phyloP scores from a whole-genome alignment of 1,140 invertebrate genomes.

The Diuraphis noxia region DNA sequence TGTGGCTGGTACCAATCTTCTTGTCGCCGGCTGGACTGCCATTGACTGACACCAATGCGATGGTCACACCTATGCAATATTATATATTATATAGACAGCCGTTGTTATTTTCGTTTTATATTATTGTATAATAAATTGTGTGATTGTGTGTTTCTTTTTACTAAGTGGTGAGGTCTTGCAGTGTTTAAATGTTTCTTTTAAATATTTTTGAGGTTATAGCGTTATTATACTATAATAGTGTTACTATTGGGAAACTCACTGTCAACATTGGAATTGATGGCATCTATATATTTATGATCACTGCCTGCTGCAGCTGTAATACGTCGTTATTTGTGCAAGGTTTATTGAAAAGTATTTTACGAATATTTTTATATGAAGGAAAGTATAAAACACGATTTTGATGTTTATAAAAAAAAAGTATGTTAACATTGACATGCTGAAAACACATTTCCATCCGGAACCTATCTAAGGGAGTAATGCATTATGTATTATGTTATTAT shows the following conservation, averaged over 20 bases:
- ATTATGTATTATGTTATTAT: neutral
- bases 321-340: too few species aligned
- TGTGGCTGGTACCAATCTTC: constrained; percentile 18
- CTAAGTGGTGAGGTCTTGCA: too few species aligned
- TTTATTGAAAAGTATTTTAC: too few species aligned
- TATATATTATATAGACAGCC: neutral
- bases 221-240: too few species aligned
- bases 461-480: neutral
- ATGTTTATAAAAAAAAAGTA: neutral
- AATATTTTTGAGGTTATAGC: neutral
- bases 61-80: neutral
- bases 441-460: neutral
- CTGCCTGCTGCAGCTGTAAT: too few species aligned
- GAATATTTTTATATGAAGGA: neutral
- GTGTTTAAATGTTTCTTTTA: neutral
- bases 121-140: neutral
- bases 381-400: neutral
- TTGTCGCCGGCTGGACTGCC: constrained; percentile 30
- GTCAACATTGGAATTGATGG: neutral
- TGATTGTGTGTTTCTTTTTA: neutral
- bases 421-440: too few species aligned
- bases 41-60: neutral
- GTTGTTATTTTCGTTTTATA: neutral
- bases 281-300: neutral
- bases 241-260: neutral